A percentile compares a stretch with the other conserved stretches of the same genome.
Conservation (phyloP, 2,113 vertebrate species). For the Puffinus mauretanicus region DNA sequence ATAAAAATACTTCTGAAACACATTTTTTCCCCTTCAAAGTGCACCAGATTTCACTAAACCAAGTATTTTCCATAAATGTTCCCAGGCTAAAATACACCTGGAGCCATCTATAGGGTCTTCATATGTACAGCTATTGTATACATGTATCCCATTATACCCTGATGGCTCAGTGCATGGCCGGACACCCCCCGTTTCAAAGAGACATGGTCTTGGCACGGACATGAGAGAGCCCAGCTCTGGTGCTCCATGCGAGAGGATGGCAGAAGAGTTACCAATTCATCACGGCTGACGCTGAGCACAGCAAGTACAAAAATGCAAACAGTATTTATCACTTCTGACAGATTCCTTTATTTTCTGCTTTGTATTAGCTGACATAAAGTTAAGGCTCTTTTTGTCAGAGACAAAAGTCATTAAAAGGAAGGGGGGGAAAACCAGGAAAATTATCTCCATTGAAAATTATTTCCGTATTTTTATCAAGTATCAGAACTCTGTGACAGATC, state of each 20-base stretch:
- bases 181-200: background rate
- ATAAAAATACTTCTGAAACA: conserved; percentile 31
- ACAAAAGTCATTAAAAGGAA: background rate
- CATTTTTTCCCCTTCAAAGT: background rate
- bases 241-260: background rate
- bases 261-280: background rate
- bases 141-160: background rate
- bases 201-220: background rate
- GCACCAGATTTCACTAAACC: background rate
- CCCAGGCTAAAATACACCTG: background rate
- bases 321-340: background rate
- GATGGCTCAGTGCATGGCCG: background rate
- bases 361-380: conserved; percentile 3
- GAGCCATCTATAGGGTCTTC: background rate
- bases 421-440: background rate
- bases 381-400: background rate
- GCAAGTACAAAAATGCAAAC: background rate
- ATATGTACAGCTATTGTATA: background rate
- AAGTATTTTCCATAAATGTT: background rate
- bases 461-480: background rate
- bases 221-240: background rate
- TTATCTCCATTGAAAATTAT: background rate
- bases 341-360: conserved; percentile 31
- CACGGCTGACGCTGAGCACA: background rate
- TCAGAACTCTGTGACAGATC: background rate